These are phyloP conservation scores for Pachyseris speciosa DNA, from an alignment of 64 coral and sea anemone species.

Conservation along the genomic window DNA sequence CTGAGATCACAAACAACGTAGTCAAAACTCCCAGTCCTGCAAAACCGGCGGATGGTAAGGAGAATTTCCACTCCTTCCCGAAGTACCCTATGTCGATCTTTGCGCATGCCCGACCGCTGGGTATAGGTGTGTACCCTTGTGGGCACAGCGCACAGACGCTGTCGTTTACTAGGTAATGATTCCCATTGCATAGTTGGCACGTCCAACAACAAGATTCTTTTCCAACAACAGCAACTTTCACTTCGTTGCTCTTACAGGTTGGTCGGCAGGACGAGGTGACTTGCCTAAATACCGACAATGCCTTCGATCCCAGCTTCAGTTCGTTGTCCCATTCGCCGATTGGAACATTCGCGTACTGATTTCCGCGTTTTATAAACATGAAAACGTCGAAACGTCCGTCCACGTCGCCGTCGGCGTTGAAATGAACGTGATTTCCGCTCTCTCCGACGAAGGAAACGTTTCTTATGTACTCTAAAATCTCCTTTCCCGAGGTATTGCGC, in stretches of 20 bases:
- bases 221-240: conserved; percentile 72
- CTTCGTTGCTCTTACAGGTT: conserved; percentile 63
- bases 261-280: conserved; percentile 69
- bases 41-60: conserved; percentile 61
- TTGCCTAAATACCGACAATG: conserved; percentile 3
- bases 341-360: conserved; percentile 56
- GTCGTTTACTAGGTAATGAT: conserved; percentile 75
- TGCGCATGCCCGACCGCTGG: conserved; percentile 53
- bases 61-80: conserved; percentile 56
- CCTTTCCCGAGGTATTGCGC: conserved; percentile 84
- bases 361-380: conserved; percentile 60
- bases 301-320: conserved; percentile 25
- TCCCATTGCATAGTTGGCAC: conserved; percentile 80
- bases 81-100: conserved; percentile 74
- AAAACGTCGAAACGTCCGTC: conserved; percentile 83
- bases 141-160: conserved; percentile 77
- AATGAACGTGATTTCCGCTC: conserved; percentile 75
- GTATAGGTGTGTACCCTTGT: conserved; percentile 76
- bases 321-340: conserved; percentile 85
- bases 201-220: conserved; percentile 91
- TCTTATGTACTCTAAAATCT: conserved; percentile 69
- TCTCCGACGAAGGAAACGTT: conserved; percentile 66
- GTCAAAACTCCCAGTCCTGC: conserved; percentile 66
- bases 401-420: conserved; percentile 84
- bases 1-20: conserved; percentile 68